Evolutionary conservation across 23 tunicate genomes (phyloP).

Genomic region (Trididemnum nubilum): DNA sequence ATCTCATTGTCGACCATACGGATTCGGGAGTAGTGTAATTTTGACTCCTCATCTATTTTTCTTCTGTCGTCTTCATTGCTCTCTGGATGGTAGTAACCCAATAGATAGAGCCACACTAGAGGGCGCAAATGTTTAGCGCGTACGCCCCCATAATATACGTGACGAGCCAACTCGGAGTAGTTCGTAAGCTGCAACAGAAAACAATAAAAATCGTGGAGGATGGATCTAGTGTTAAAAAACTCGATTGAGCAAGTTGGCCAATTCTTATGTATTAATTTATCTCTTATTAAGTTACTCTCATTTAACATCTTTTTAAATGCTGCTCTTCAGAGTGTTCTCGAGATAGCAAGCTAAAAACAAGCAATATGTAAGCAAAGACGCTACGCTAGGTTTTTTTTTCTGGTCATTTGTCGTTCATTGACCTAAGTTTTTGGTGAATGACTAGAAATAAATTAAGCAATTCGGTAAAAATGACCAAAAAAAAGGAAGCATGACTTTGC

Average conservation of each 20-base stretch:
- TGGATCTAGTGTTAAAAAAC: neutral
- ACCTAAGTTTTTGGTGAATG: no score
- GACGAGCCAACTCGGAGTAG: conserved; percentile 43
- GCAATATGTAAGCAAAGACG: no score
- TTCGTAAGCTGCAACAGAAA: conserved; percentile 29
- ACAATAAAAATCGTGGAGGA: no score
- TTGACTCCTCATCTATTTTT: conserved; percentile 30
- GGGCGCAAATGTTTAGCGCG: conserved; percentile 41
- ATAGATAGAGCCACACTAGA: conserved; percentile 69
- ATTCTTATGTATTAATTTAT: neutral
- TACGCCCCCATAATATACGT: conserved; percentile 78
- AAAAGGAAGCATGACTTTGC: no score
- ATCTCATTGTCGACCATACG: conserved; percentile 40
- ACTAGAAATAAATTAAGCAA: no score
- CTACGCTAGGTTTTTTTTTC: no score
- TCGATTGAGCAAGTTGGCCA: neutral
- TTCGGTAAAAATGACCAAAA: no score
- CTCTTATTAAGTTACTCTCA: neutral
- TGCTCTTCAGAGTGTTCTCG: no score
- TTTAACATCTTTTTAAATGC: no score
- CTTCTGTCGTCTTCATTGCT: conserved; percentile 36
- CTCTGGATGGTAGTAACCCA: conserved; percentile 62
- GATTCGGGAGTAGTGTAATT: neutral
- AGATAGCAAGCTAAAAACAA: no score
- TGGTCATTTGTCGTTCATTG: no score